Evolutionary conservation across 2,797 vertebrate genomes (phyloP), one percentile per base, ranked within the genome.

Genomic region (Lindbergichthys nudifrons): DNA sequence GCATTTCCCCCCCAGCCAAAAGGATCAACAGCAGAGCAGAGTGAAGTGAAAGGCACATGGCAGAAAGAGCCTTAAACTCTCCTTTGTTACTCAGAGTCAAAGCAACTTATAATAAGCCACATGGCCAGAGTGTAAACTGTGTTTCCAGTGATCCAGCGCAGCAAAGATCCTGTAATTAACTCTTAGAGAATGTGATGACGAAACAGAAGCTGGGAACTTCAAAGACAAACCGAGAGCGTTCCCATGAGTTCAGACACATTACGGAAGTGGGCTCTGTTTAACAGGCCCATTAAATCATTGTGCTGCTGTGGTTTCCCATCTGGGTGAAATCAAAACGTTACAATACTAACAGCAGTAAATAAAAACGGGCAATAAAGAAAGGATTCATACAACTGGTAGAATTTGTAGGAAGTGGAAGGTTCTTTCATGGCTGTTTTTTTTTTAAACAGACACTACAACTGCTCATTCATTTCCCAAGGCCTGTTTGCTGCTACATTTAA

Each of bases 201-300:
- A 91, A 91, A 92, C 83, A 78, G 80, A 79, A 74, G 77, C 86
- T n/a, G 81, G 43, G 60, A 77, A 85, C 87, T 89, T 91, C 88
- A 89, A 92, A 90, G 84, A 45, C 45, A 7, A 23, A 52, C n/a
- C 4, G 12, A 45, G 50, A 68, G 66, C 75, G 71, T 80, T 85
- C 77, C 83, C 82, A 57, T 70, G 81, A 76, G 82, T 81, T 89
- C 80, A 81, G 65, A 88, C 82, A 70, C 86, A 78, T 82, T 45
- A 79, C 67, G 82, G 82, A 87, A 83, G 85, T 53, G 65, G 54
- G 73, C 36, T 65, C 50, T 15, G 65, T 79, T 92, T 90, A 85
- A 90, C 52, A 46, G 84, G 59, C 54, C 77, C 54, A 53, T 87
- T 87, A 91, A 89, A 91, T 84, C 73, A 81, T 70, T 62, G 75